Percentiles rank a stretch among this genome's conserved stretches.
Evolutionary conservation across 2,888 invertebrate species (phyloP).

Genomic region (Lochmaea crataegi): DNA sequence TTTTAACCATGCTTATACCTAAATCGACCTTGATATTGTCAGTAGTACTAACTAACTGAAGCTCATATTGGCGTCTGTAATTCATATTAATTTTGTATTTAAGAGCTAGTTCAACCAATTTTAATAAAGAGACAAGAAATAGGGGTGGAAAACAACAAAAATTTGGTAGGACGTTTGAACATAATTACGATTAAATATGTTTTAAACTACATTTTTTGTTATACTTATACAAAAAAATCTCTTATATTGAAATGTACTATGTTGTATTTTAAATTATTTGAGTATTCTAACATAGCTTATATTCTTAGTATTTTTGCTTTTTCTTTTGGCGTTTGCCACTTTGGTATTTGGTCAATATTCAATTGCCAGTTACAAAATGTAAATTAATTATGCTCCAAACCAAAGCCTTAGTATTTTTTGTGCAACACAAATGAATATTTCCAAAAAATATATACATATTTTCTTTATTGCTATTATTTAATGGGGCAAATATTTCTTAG

Average conservation of each 20-base stretch:
- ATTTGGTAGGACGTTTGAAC: too few relatives aligned
- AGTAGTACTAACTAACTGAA: too few relatives aligned
- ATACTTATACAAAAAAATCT: conserved; percentile 40
- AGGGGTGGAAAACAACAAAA: too few relatives aligned
- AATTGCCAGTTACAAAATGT: conserved; percentile 58
- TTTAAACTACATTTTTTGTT: neutral
- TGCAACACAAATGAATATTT: conserved; percentile 43
- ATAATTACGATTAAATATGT: neutral
- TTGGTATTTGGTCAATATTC: conserved; percentile 57
- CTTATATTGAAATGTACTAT: neutral
- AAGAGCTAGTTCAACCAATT: too few relatives aligned
- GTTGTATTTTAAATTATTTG: conserved; percentile 56
- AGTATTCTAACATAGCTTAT: conserved; percentile 54
- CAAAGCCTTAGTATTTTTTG: conserved; percentile 58
- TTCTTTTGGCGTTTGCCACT: conserved; percentile 56
- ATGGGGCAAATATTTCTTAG: neutral
- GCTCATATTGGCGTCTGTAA: too few relatives aligned
- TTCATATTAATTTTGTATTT: too few relatives aligned
- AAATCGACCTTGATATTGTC: too few relatives aligned
- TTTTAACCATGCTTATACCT: too few relatives aligned
- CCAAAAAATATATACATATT: conserved; percentile 7
- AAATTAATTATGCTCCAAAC: conserved; percentile 59
- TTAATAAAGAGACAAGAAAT: too few relatives aligned
- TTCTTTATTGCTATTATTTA: conserved; percentile 15
- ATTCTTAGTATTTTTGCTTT: conserved; percentile 46